A percentile compares a stretch with the other conserved stretches of the same genome.
Evolutionary conservation across 2,797 vertebrate species (phyloP).

Genomic region (Cossypha heuglini): DNA sequence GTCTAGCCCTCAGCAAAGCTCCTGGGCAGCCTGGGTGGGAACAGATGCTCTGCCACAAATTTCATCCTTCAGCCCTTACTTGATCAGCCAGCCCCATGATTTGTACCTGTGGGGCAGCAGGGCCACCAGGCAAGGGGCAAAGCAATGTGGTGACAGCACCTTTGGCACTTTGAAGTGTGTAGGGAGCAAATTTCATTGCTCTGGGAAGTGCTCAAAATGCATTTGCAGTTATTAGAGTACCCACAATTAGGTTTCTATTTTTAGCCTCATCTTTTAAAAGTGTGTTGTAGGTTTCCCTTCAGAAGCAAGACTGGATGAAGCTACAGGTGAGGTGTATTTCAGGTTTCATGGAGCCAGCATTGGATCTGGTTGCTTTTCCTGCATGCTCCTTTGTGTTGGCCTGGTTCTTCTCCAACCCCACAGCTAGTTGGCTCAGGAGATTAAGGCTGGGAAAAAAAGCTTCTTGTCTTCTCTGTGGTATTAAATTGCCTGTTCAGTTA

Average conservation of each 20-base stretch:
- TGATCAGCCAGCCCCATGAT: accelerated
- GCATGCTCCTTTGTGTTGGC: neutral
- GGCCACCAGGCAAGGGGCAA: neutral
- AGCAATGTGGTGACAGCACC: neutral
- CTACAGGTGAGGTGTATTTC: neutral
- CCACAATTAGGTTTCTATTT: neutral
- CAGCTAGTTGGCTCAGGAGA: neutral
- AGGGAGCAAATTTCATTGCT: neutral
- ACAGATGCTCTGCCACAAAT: neutral
- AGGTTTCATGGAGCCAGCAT: neutral
- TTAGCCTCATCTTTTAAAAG: neutral
- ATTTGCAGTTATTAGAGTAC: neutral
- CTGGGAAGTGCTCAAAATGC: neutral
- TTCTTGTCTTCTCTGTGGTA: neutral
- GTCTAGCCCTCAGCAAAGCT: neutral
- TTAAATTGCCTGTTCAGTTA: neutral
- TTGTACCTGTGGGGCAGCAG: neutral
- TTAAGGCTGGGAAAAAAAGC: neutral
- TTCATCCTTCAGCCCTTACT: neutral
- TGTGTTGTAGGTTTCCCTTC: neutral
- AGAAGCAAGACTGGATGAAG: neutral
- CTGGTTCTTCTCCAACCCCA: neutral
- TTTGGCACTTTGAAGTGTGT: neutral
- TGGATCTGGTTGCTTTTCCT: neutral
- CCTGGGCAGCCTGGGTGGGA: neutral